phyloP scores from a whole-genome alignment of 2,797 vertebrate genomes.

The Scarus forsteni region DNA sequence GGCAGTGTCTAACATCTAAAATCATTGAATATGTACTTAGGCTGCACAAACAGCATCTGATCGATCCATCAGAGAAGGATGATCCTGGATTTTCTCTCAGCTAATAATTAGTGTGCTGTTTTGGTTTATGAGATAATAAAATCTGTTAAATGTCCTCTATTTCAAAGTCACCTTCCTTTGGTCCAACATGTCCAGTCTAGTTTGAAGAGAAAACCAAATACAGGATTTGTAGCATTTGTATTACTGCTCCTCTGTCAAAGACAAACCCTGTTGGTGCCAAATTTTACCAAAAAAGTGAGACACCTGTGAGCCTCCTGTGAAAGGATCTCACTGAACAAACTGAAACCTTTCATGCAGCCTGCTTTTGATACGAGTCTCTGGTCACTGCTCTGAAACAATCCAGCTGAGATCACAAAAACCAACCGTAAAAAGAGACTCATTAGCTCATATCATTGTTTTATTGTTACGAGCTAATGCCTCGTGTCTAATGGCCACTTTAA shows the following conservation, averaged over 20 bases:
- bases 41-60: slow-evolving; percentile 21
- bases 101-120: slow-evolving; percentile 27
- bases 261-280: neutral
- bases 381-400: slow-evolving; percentile 18
- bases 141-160: slow-evolving; percentile 27
- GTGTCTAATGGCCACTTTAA: neutral
- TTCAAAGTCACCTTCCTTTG: slow-evolving; percentile 32
- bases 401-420: slow-evolving; percentile 8
- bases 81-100: slow-evolving; percentile 2
- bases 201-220: slow-evolving; percentile 1
- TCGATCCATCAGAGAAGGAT: slow-evolving; percentile 26
- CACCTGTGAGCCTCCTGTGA: slow-evolving; percentile 2
- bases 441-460: neutral
- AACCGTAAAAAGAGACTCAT: neutral
- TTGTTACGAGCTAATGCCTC: neutral
- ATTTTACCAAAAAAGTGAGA: neutral
- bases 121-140: neutral
- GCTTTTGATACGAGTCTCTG: slow-evolving; percentile 15
- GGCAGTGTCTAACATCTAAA: too few relatives aligned
- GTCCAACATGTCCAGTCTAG: slow-evolving; percentile 13
- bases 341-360: slow-evolving; percentile 15
- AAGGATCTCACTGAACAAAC: slow-evolving; percentile 7
- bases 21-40: neutral
- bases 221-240: slow-evolving; percentile 12
- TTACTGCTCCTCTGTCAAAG: slow-evolving; percentile 13